A percentile compares a stretch with the other conserved stretches of the same genome.
Evolutionary conservation across 2,888 invertebrate species (phyloP).

Genomic region (Aporophyla lueneburgensis): DNA sequence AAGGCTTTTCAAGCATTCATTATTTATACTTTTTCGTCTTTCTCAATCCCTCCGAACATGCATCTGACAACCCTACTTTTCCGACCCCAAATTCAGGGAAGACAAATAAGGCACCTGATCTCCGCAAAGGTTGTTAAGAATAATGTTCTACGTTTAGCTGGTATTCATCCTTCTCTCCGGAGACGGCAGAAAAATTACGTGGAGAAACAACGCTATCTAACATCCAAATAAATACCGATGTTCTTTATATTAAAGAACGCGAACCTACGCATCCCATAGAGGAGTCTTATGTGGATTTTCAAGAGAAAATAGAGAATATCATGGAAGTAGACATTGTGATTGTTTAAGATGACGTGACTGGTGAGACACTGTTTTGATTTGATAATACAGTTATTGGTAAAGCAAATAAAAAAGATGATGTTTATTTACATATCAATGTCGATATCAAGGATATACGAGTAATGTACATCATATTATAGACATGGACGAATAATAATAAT

Average conservation of each 20-base stretch:
- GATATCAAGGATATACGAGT: neutral
- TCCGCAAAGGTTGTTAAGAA: constrained; percentile 63
- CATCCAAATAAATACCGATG: constrained; percentile 45
- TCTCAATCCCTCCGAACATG: neutral
- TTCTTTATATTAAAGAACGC: constrained; percentile 42
- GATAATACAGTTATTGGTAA: neutral
- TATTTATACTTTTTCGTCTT: neutral
- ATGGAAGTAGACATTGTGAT: constrained; percentile 16
- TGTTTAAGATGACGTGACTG: neutral
- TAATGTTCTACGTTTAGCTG: constrained; percentile 68
- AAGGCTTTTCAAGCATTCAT: neutral
- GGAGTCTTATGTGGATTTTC: constrained; percentile 17
- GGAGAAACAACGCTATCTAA: constrained; percentile 62
- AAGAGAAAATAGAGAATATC: constrained; percentile 20
- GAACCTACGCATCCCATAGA: constrained; percentile 39
- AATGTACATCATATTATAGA: neutral
- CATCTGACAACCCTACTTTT: constrained; percentile 4
- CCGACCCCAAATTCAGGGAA: constrained; percentile 60
- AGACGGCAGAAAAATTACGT: constrained; percentile 69
- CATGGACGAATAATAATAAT: constrained; percentile 28
- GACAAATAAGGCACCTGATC: constrained; percentile 65
- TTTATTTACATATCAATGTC: neutral
- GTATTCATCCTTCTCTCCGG: constrained; percentile 60
- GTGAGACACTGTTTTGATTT: neutral
- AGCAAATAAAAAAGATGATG: neutral